These are phyloP conservation scores for Caenorhabditis uteleia DNA, from an alignment of 2,888 invertebrate species.

Conservation along the genomic window DNA sequence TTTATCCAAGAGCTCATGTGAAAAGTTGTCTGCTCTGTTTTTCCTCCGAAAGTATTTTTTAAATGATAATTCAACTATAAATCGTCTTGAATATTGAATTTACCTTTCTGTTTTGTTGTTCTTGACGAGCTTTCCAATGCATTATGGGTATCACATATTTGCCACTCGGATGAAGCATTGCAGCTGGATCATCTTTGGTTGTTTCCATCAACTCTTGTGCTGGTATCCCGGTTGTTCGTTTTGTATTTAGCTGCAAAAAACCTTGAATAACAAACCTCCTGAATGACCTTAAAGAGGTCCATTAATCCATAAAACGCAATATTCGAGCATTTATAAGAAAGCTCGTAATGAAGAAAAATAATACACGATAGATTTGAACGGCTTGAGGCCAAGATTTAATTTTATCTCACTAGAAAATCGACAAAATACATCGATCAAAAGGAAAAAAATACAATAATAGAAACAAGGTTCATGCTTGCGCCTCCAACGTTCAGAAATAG, in stretches of 20 bases:
- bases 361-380: too few species aligned
- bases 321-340: too few species aligned
- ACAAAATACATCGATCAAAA: constrained; percentile 5
- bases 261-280: too few species aligned
- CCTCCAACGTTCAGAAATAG: background rate
- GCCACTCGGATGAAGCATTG: constrained; percentile 71
- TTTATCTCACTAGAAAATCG: constrained; percentile 7
- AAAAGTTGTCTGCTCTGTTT: too few species aligned
- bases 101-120: constrained; percentile 66
- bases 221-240: constrained; percentile 92
- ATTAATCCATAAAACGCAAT: too few species aligned
- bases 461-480: background rate
- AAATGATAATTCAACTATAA: background rate
- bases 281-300: too few species aligned
- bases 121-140: constrained; percentile 81
- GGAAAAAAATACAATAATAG: background rate
- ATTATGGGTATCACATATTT: constrained; percentile 72
- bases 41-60: too few species aligned
- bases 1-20: too few species aligned
- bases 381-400: too few species aligned
- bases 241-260: constrained; percentile 65
- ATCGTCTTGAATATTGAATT: background rate
- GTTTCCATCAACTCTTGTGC: constrained; percentile 72
- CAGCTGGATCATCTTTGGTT: constrained; percentile 70
- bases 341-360: too few species aligned